These are phyloP conservation scores for Halcyon badia DNA, from an alignment of 2,797 vertebrate species.

Conservation along the genomic window DNA sequence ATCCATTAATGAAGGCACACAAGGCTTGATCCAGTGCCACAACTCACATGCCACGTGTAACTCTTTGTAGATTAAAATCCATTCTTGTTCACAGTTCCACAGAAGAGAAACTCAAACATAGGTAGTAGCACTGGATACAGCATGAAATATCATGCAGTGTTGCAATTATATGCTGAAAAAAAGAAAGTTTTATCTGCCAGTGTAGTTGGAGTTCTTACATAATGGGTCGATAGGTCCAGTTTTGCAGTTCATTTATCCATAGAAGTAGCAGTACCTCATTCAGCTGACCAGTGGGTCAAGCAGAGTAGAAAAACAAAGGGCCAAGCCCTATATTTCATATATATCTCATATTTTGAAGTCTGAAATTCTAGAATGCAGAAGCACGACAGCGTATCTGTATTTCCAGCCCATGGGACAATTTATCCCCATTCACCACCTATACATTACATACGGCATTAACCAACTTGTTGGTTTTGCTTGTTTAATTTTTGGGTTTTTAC, in stretches of 20 bases:
- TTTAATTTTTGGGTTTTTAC: neutral
- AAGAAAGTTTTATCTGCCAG: neutral
- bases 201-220: neutral
- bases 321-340: neutral
- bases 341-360: neutral
- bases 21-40: neutral
- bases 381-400: accelerated
- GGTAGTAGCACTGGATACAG: neutral
- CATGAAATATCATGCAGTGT: accelerated
- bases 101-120: neutral
- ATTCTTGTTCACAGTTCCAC: neutral
- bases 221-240: neutral
- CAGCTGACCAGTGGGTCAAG: neutral
- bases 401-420: neutral
- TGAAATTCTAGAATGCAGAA: neutral
- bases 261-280: neutral
- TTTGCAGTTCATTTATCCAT: neutral
- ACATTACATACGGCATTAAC: neutral
- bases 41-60: neutral
- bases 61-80: neutral
- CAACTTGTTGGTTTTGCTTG: neutral
- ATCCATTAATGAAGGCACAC: neutral
- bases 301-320: neutral
- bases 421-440: neutral
- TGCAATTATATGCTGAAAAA: neutral